These are phyloP conservation scores for Ophiodon elongatus DNA, from an alignment of 2,113 vertebrate genomes.

Conservation along the genomic window DNA sequence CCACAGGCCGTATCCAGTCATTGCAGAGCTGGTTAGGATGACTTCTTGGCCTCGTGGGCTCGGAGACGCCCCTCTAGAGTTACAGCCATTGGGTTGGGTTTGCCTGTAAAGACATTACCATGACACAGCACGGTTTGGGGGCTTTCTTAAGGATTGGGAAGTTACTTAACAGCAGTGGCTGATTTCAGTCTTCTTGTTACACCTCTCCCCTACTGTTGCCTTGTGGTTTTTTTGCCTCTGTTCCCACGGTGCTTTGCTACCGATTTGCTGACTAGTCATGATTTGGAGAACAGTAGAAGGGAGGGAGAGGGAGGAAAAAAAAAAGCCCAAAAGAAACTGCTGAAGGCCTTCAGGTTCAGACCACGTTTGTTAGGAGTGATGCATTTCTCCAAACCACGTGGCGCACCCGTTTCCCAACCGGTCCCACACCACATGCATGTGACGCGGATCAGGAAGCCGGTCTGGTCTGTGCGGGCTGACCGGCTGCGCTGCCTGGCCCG, in stretches of 20 bases:
- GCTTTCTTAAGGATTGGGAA: conserved; percentile 20
- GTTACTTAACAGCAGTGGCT: conserved; percentile 28
- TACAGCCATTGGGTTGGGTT: conserved; percentile 54
- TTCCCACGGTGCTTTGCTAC: conserved; percentile 67
- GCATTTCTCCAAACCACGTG: conserved; percentile 43
- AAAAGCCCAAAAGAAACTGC: neutral
- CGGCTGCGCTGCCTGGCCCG: conserved; percentile 45
- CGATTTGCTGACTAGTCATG: conserved; percentile 55
- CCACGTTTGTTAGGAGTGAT: conserved; percentile 30
- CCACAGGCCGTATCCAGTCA: conserved; percentile 64
- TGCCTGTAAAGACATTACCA: conserved; percentile 41
- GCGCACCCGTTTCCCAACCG: conserved; percentile 23
- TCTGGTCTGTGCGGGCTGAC: conserved; percentile 59
- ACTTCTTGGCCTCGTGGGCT: conserved; percentile 52
- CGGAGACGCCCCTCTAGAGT: conserved; percentile 64
- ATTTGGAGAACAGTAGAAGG: conserved; percentile 38
- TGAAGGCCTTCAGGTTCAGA: conserved; percentile 24
- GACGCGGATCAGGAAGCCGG: conserved; percentile 73
- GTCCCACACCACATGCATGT: conserved; percentile 67
- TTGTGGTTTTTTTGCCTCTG: conserved; percentile 20
- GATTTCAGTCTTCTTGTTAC: conserved; percentile 33
- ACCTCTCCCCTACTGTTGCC: neutral
- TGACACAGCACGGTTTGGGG: conserved; percentile 22
- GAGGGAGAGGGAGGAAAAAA: neutral
- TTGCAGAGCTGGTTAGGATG: conserved; percentile 68